phyloP scores from a whole-genome alignment of 2,113 vertebrate species.

The Bos taurus region DNA sequence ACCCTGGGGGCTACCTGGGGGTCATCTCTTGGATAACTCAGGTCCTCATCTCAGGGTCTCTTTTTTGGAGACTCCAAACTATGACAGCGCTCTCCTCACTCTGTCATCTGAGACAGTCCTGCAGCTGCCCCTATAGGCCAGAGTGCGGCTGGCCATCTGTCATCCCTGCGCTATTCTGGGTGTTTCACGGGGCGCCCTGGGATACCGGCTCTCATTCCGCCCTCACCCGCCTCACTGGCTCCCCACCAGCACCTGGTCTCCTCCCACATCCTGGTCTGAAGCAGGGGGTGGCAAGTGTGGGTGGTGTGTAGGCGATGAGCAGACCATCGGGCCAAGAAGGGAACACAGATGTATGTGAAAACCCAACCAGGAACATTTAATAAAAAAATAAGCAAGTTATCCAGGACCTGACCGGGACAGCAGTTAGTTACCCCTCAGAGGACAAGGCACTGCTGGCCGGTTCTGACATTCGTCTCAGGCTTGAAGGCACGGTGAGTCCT shows the following conservation, averaged over 20 bases:
- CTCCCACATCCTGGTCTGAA: background rate
- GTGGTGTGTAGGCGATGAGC: fast-evolving
- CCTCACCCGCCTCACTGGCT: background rate
- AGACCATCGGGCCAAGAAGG: background rate
- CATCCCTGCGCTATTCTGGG: background rate
- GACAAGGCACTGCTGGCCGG: background rate
- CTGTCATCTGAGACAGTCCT: background rate
- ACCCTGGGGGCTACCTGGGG: background rate
- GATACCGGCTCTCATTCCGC: background rate
- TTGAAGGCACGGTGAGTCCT: background rate
- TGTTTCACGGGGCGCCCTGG: background rate
- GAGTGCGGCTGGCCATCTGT: background rate
- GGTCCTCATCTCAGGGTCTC: background rate
- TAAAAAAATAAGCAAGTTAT: constrained; percentile 50
- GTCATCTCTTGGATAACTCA: background rate
- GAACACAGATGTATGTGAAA: constrained; percentile 5
- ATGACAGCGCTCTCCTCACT: background rate
- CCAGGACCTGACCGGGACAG: background rate
- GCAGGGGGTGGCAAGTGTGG: fast-evolving
- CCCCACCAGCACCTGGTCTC: background rate
- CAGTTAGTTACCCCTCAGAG: background rate
- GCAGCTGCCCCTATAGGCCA: background rate
- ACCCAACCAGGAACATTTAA: constrained; percentile 57
- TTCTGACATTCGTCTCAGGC: background rate
- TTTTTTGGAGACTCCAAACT: background rate